Conservation (phyloP, 2,113 vertebrate genomes). For the Lota lota region DNA sequence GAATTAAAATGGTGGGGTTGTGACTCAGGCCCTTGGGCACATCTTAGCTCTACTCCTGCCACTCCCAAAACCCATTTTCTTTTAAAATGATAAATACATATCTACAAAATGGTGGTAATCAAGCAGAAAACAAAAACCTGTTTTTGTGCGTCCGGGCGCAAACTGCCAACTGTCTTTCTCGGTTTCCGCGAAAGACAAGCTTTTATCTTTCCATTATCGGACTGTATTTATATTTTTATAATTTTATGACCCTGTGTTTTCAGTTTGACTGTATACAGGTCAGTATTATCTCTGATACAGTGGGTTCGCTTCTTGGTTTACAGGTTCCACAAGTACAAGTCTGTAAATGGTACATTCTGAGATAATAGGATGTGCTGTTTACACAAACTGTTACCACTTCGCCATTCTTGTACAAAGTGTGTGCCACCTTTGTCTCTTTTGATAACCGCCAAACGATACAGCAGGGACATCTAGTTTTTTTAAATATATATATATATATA, state of each 20-base stretch:
- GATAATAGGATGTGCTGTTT: constrained; percentile 45
- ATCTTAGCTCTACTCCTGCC: background rate
- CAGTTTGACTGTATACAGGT: constrained; percentile 45
- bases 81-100: no score
- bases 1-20: background rate
- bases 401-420: constrained; percentile 33
- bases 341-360: constrained; percentile 51
- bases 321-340: constrained; percentile 55
- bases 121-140: constrained; percentile 57
- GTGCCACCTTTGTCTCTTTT: constrained; percentile 50
- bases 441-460: constrained; percentile 53
- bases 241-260: constrained; percentile 50
- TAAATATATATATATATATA: no score
- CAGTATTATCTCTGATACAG: constrained; percentile 24
- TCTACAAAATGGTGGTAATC: constrained; percentile 50
- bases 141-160: constrained; percentile 32
- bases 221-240: constrained; percentile 5
- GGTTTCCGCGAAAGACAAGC: constrained; percentile 35
- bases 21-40: no score
- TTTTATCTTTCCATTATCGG: constrained; percentile 58
- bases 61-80: constrained; percentile 30
- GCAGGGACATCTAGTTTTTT: constrained; percentile 33
- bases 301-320: constrained; percentile 25
- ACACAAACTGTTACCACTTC: constrained; percentile 37
- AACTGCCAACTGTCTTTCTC: constrained; percentile 10